Conservation (phyloP, 2,113 vertebrate genomes). For the Camarhynchus parvulus region DNA sequence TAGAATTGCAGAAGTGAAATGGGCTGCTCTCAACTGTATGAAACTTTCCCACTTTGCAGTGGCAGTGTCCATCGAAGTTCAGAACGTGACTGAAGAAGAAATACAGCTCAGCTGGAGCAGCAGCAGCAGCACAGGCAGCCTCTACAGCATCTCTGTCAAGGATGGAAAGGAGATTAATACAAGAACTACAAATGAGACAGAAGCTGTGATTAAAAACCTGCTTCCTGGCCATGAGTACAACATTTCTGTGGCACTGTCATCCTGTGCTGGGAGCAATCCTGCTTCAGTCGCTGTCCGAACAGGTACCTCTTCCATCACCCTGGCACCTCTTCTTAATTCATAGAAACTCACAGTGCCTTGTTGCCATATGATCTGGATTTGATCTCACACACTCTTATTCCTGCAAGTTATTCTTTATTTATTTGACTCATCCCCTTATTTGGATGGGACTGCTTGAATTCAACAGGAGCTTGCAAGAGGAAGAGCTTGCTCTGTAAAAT, state of each 20-base stretch:
- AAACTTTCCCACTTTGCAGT: conserved; percentile 16
- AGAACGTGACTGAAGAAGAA: neutral
- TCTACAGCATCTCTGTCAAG: neutral
- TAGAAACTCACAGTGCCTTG: neutral
- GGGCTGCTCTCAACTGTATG: neutral
- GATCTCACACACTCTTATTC: neutral
- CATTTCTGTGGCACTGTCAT: conserved; percentile 10
- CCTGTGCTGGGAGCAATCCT: neutral
- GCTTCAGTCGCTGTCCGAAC: conserved; percentile 25
- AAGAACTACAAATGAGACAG: neutral
- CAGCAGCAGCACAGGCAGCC: neutral
- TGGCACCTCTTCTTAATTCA: neutral
- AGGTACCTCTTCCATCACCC: conserved; percentile 34
- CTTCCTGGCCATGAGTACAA: conserved; percentile 7
- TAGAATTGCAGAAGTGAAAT: neutral
- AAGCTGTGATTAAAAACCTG: neutral
- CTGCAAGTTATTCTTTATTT: neutral
- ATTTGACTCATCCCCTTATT: neutral
- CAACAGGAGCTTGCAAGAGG: neutral
- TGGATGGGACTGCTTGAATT: neutral
- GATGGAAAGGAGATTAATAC: neutral
- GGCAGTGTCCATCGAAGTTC: neutral
- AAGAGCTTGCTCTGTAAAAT: neutral
- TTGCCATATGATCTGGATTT: neutral
- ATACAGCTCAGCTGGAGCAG: conserved; percentile 23